Percentiles rank a stretch among this genome's conserved stretches.
These are phyloP conservation scores for Melieria picta DNA, from an alignment of 2,888 invertebrate species.

Conservation along the genomic window DNA sequence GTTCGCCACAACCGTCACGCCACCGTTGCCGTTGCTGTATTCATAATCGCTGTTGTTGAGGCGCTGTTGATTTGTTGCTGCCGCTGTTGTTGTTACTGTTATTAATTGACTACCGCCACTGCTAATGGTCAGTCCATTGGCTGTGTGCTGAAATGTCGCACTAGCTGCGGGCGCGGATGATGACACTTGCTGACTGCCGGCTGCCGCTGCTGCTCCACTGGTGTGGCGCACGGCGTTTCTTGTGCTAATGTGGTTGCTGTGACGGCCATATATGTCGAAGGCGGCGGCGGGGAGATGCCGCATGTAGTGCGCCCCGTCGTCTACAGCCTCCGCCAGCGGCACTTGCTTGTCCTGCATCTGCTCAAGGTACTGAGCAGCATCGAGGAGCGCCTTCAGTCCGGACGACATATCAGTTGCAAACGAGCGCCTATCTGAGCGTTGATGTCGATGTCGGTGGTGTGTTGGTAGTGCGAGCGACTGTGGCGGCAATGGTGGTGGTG, in stretches of 20 bases:
- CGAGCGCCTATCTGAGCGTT: too few relatives aligned
- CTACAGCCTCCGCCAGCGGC: conserved; percentile 43
- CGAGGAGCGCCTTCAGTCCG: conserved; percentile 57
- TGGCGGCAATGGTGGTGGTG: too few relatives aligned
- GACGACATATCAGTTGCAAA: conserved; percentile 55
- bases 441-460: too few relatives aligned
- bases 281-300: conserved; percentile 26
- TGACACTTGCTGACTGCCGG: conserved; percentile 45
- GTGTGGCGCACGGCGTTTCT: conserved; percentile 38
- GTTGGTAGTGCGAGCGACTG: too few relatives aligned
- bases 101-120: conserved; percentile 47
- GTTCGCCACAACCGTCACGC: conserved; percentile 19
- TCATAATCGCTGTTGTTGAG: conserved; percentile 48
- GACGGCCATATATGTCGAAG: conserved; percentile 13
- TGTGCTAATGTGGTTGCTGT: conserved; percentile 37
- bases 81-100: conserved; percentile 31
- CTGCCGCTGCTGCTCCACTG: conserved; percentile 30
- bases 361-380: conserved; percentile 63
- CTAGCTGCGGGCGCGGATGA: conserved; percentile 47
- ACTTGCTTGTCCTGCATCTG: conserved; percentile 57
- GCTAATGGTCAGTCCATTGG: conserved; percentile 38
- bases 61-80: not conserved
- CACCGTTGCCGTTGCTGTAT: conserved; percentile 45
- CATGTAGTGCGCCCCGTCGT: not conserved
- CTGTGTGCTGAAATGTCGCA: conserved; percentile 46